Conservation (phyloP, 2,797 vertebrate species). For the Cercopithecus diana region DNA sequence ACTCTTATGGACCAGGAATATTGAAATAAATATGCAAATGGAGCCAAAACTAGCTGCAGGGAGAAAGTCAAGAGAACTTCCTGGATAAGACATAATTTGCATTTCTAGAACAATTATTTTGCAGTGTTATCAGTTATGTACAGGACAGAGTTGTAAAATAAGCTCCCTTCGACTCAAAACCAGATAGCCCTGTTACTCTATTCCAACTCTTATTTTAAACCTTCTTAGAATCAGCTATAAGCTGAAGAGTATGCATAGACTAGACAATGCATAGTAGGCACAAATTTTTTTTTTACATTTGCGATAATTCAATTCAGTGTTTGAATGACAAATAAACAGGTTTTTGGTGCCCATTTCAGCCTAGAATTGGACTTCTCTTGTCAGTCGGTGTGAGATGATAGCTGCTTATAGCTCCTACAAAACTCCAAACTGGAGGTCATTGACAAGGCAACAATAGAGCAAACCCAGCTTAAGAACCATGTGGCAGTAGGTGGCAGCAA, state of each 20-base stretch:
- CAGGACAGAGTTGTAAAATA: not conserved
- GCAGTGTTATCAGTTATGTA: not conserved
- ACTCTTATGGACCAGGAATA: not conserved
- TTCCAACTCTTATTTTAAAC: not conserved
- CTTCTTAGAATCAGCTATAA: not conserved
- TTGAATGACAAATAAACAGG: not conserved
- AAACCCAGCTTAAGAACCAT: not conserved
- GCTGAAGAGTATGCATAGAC: not conserved
- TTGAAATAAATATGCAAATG: not conserved
- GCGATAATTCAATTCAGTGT: not conserved
- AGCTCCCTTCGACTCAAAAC: not conserved
- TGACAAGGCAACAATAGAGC: not conserved
- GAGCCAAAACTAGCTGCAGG: not conserved
- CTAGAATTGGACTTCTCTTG: not conserved
- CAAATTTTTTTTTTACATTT: no score
- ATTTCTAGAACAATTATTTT: not conserved
- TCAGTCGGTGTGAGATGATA: not conserved
- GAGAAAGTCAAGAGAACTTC: not conserved
- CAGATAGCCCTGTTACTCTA: not conserved
- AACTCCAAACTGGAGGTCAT: not conserved
- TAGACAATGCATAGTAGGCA: not conserved
- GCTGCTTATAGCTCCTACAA: not conserved
- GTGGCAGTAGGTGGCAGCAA: conserved; percentile 66
- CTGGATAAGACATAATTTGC: not conserved
- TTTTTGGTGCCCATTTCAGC: not conserved